phyloP scores from a whole-genome alignment of 1,140 invertebrate species.

The Kradibia gibbosae region DNA sequence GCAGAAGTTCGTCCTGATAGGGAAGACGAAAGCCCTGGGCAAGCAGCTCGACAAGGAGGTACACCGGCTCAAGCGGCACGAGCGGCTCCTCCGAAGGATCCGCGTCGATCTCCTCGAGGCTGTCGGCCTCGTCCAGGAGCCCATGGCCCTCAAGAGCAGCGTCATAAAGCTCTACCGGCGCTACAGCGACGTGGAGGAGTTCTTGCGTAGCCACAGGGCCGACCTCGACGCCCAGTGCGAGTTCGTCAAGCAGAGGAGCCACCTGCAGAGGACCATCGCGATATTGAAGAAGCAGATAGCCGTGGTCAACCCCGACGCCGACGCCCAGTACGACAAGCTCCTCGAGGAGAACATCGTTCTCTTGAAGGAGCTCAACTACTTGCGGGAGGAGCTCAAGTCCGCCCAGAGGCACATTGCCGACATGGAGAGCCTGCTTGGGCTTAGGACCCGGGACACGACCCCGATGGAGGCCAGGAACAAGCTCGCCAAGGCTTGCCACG shows the following conservation, averaged over 20 bases:
- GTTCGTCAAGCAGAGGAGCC: constrained; percentile 84
- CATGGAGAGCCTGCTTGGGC: constrained; percentile 81
- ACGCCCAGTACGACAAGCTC: constrained; percentile 70
- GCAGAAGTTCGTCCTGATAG: constrained; percentile 81
- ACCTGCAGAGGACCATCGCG: constrained; percentile 83
- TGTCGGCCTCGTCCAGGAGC: constrained; percentile 83
- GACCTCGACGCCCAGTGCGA: constrained; percentile 84
- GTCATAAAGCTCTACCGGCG: constrained; percentile 83
- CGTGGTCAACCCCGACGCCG: constrained; percentile 65
- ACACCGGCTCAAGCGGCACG: constrained; percentile 76
- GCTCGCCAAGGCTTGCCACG: constrained; percentile 76
- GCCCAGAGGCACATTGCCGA: constrained; percentile 77
- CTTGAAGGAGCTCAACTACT: constrained; percentile 82
- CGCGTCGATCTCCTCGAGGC: constrained; percentile 85
- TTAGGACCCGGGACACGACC: constrained; percentile 73
- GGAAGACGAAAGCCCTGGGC: constrained; percentile 82
- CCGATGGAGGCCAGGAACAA: constrained; percentile 75
- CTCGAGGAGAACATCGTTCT: constrained; percentile 83
- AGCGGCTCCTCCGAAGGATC: constrained; percentile 81
- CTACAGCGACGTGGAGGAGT: constrained; percentile 81
- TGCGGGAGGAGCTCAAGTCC: constrained; percentile 79
- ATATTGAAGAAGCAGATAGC: constrained; percentile 75
- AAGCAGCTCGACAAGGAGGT: constrained; percentile 81
- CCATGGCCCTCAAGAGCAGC: constrained; percentile 82
- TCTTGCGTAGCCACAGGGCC: constrained; percentile 76